Conservation (phyloP, 92 coral and sea anemone genomes). For the Phenganax stokvisi region DNA sequence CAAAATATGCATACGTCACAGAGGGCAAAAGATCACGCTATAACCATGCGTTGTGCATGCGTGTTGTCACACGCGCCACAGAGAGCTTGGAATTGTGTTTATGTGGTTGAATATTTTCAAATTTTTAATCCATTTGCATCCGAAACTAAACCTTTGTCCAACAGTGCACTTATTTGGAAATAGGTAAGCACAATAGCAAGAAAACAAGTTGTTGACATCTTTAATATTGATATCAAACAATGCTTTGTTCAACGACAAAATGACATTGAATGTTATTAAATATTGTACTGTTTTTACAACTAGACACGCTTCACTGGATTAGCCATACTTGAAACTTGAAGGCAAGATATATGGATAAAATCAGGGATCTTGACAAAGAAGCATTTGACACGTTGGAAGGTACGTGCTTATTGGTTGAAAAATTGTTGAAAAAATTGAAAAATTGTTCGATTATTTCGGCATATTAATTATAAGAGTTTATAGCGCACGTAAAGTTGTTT, state of each 20-base stretch:
- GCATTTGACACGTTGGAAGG: background rate
- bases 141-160: constrained; percentile 4
- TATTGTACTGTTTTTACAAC: background rate
- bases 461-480: too few species aligned
- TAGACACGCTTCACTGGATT: background rate
- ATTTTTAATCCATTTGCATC: constrained; percentile 16
- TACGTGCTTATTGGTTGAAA: background rate
- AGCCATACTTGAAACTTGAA: background rate
- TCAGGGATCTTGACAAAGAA: background rate
- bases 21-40: background rate
- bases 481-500: too few species aligned
- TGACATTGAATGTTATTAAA: background rate
- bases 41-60: background rate
- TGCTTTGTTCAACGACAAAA: background rate
- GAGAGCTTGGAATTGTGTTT: constrained; percentile 2
- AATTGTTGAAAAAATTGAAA: too few species aligned
- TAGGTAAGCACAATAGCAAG: constrained; percentile 5
- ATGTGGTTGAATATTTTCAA: background rate
- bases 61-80: background rate
- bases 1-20: background rate
- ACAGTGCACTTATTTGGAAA: background rate
- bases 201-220: constrained; percentile 1
- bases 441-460: too few species aligned
- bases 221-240: background rate
- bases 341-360: background rate